Conservation (phyloP, 2,888 invertebrate genomes). For the Caenorhabditis sp. region DNA sequence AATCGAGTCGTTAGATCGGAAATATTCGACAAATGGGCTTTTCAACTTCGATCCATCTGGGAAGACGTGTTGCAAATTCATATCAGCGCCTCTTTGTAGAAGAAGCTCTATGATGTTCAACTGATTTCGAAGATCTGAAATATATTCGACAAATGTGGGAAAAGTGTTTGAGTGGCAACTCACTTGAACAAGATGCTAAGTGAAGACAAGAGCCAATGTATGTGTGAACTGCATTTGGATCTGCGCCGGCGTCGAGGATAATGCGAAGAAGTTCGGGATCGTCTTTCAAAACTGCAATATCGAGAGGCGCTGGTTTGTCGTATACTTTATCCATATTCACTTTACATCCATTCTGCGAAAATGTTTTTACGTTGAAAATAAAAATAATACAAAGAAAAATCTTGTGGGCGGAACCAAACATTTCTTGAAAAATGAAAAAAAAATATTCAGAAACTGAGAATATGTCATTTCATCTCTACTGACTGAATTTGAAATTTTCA, state of each 20-base stretch:
- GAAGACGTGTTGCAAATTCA: constrained; percentile 58
- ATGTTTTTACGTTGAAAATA: too few relatives aligned
- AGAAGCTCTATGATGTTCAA: constrained; percentile 54
- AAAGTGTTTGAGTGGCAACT: too few relatives aligned
- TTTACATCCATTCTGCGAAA: constrained; percentile 84
- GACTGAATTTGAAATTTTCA: too few relatives aligned
- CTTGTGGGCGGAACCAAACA: too few relatives aligned
- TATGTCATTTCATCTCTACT: too few relatives aligned
- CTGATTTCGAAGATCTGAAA: constrained; percentile 56
- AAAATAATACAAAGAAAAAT: too few relatives aligned
- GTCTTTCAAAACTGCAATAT: constrained; percentile 80
- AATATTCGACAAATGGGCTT: constrained; percentile 63
- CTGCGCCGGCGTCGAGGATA: constrained; percentile 73
- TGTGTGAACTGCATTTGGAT: constrained; percentile 73
- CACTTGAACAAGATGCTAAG: constrained; percentile 71
- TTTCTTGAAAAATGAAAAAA: too few relatives aligned
- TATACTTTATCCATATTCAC: constrained; percentile 77
- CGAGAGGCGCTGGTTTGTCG: constrained; percentile 82
- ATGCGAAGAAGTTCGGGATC: constrained; percentile 61
- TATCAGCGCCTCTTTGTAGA: constrained; percentile 59
- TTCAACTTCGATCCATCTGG: constrained; percentile 59
- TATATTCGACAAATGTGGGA: background rate
- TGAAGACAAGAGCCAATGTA: constrained; percentile 72
- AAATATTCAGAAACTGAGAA: too few relatives aligned
- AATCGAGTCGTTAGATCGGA: constrained; percentile 50